Percentiles rank a stretch among this genome's conserved stretches.
These are phyloP conservation scores for Acrocyrtus sp. DNA, from an alignment of 2,888 invertebrate species.

Conservation along the genomic window DNA sequence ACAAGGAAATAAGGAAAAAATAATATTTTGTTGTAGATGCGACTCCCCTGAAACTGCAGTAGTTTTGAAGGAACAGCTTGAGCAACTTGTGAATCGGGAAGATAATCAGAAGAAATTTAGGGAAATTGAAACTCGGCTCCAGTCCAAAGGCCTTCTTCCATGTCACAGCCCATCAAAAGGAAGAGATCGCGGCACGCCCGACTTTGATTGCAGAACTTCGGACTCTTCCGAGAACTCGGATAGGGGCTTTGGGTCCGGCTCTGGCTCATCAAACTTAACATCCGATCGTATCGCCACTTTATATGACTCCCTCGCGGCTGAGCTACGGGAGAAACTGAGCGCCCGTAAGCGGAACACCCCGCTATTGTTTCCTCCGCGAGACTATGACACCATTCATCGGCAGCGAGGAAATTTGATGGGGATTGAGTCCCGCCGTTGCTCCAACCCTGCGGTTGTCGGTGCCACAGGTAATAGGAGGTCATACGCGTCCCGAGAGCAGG, in stretches of 20 bases:
- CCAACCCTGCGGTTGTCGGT: conserved; percentile 76
- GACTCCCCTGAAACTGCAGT: conserved; percentile 94
- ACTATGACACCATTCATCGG: conserved; percentile 92
- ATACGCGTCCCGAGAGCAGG: conserved; percentile 65
- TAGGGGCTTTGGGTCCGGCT: conserved; percentile 63
- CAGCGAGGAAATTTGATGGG: conserved; percentile 80
- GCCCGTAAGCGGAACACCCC: conserved; percentile 71
- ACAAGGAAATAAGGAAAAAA: no score
- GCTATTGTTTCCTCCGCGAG: conserved; percentile 88
- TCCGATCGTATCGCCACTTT: conserved; percentile 75
- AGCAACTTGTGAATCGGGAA: conserved; percentile 81
- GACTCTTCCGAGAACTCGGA: conserved; percentile 63
- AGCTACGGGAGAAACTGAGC: conserved; percentile 80
- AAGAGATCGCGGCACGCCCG: conserved; percentile 58
- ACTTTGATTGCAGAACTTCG: conserved; percentile 63
- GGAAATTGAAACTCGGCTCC: conserved; percentile 77
- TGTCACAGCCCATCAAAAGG: conserved; percentile 64
- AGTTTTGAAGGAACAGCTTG: conserved; percentile 84
- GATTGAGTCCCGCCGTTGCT: conserved; percentile 76
- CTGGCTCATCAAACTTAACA: conserved; percentile 61
- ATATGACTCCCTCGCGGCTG: conserved; percentile 92
- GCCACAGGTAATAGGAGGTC: conserved; percentile 57
- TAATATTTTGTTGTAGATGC: no score
- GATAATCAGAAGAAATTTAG: conserved; percentile 87
- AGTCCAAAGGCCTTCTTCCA: conserved; percentile 66